These are phyloP conservation scores for Solea solea DNA, from an alignment of 2,113 vertebrate species.

Conservation along the genomic window DNA sequence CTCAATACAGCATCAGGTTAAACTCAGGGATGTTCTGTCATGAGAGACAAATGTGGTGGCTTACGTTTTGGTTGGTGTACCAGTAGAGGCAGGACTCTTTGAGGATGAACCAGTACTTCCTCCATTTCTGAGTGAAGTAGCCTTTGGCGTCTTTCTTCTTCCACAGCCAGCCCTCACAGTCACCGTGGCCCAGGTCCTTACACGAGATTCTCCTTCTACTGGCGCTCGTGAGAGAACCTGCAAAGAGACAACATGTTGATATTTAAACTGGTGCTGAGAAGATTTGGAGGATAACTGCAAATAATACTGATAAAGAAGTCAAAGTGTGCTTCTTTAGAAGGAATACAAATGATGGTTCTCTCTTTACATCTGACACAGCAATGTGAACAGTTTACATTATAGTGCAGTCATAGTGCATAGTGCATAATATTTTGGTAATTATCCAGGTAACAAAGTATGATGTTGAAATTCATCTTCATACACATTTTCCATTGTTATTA, in stretches of 20 bases:
- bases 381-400: no score
- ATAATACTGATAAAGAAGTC: not conserved
- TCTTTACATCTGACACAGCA: not conserved
- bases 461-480: no score
- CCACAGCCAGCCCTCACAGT: slow-evolving; percentile 93
- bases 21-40: not conserved
- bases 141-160: slow-evolving; percentile 92
- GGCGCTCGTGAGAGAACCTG: slow-evolving; percentile 86
- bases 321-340: not conserved
- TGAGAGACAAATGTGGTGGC: slow-evolving; percentile 30
- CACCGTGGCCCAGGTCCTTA: slow-evolving; percentile 90
- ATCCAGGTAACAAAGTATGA: no score
- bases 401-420: no score
- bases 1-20: no score
- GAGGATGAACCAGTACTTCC: slow-evolving; percentile 93
- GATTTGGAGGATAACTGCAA: not conserved
- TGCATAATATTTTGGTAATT: no score
- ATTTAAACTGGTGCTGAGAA: not conserved
- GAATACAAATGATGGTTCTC: not conserved
- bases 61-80: slow-evolving; percentile 94
- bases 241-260: not conserved
- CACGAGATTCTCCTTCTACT: slow-evolving; percentile 90
- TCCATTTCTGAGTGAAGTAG: slow-evolving; percentile 93
- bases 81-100: slow-evolving; percentile 92
- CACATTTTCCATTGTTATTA: no score